These are phyloP conservation scores for Scaptomyza flava DNA, from an alignment of 2,888 invertebrate species.

Conservation along the genomic window DNA sequence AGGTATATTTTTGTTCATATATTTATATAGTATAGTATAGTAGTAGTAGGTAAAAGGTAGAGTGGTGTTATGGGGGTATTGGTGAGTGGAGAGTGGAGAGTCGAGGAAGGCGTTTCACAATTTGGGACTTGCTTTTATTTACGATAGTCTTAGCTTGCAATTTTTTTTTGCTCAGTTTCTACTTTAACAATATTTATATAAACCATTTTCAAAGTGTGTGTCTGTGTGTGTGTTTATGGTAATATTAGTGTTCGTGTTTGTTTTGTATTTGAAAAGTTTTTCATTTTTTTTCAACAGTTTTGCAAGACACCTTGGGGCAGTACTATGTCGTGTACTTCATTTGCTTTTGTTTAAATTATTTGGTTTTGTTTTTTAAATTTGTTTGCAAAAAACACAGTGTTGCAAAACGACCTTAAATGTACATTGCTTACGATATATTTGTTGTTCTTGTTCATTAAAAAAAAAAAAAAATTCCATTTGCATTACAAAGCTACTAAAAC, in stretches of 20 bases:
- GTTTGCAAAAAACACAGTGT: too few species aligned
- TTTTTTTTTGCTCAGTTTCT: conserved; percentile 23
- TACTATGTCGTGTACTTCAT: too few species aligned
- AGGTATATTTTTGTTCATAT: conserved; percentile 3
- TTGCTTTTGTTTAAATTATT: background rate
- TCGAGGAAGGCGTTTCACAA: background rate
- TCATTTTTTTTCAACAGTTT: conserved; percentile 22
- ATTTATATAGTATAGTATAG: background rate
- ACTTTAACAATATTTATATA: conserved; percentile 46
- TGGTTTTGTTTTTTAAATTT: background rate
- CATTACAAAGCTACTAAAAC: conserved; percentile 48
- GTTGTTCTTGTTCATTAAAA: conserved; percentile 11
- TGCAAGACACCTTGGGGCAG: too few species aligned
- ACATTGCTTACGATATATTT: conserved; percentile 27
- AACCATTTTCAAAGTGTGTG: conserved; percentile 16
- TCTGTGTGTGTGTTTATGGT: conserved; percentile 11
- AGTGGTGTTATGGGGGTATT: background rate
- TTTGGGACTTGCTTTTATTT: conserved; percentile 1
- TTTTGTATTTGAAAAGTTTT: conserved; percentile 12
- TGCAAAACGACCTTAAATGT: conserved; percentile 19
- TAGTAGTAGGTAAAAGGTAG: conserved; percentile 5
- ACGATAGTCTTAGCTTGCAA: conserved; percentile 31
- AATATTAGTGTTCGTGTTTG: conserved; percentile 26
- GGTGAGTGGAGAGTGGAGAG: background rate
- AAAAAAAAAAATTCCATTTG: conserved; percentile 45